A percentile compares a stretch with the other conserved stretches of the same genome.
Conservation (phyloP, 1,140 invertebrate genomes). For the Callitettix versicolor region DNA sequence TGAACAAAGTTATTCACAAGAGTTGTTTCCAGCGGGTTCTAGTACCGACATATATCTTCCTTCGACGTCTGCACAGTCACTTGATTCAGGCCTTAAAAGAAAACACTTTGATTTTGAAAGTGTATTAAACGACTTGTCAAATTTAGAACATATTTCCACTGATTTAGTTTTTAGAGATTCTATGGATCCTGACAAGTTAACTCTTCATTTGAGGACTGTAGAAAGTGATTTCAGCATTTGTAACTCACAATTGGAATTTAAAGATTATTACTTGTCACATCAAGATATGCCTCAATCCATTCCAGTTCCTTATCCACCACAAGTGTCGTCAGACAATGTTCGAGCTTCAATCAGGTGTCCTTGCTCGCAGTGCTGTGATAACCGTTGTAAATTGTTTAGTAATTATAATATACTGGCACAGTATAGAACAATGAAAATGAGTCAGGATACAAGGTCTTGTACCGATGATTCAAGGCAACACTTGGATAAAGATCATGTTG, state of each 20-base stretch:
- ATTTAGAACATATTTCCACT: too few species aligned
- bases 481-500: background rate
- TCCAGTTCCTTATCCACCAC: background rate
- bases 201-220: background rate
- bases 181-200: background rate
- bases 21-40: too few species aligned
- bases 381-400: background rate
- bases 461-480: background rate
- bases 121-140: too few species aligned
- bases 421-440: background rate
- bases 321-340: background rate
- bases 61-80: too few species aligned
- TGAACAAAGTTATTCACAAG: too few species aligned
- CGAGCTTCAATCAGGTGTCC: background rate
- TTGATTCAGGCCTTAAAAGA: too few species aligned
- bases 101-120: too few species aligned
- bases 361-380: conserved; percentile 1
- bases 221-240: background rate
- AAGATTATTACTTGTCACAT: background rate
- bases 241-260: background rate
- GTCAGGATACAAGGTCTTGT: background rate
- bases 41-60: too few species aligned
- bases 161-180: too few species aligned
- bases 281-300: background rate
- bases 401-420: conserved; percentile 2